Evolutionary conservation across 35 echinoderm and acorn worm genomes (phyloP), one percentile per base, ranked within the genome.

Genomic region (Ptychodera flava): DNA sequence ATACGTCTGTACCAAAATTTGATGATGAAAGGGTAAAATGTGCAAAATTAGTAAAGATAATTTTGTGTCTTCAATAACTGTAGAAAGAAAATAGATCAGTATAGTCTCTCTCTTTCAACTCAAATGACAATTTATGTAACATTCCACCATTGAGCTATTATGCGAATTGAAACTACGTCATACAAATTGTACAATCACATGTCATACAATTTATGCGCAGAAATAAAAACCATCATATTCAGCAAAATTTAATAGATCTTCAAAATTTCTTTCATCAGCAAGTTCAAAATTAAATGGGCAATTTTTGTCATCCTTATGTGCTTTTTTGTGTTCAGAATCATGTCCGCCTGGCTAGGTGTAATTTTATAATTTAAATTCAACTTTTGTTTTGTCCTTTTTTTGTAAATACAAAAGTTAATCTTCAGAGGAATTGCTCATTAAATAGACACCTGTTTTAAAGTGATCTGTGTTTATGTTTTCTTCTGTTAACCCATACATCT

Each of bases 391-490:
- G 6, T 64, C 45, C 6, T 64, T 64, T 64, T 64, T 64, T 12
- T 64, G 45, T 64, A 64, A 64, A 64, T 64, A 64, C 45, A 64
- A 64, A n/a, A 64, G 45, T 64, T 64, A 64, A 64, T 64, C 45
- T 64, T 12, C 6, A 12, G 45, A 22, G 22, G 45, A 64, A 64
- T 64, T 64, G 45, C 45, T 64, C 45, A 64, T 64, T 64, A 64
- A 64, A 64, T 64, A 64, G 45, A 64, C 45, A 64, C 45, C 6
- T 64, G 45, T 64, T 64, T 64, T 64, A 64, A 64, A 64, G n/a
- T n/a, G n/a, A n/a, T n/a, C n/a, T n/a, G n/a, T n/a, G n/a, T n/a
- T n/a, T n/a, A n/a, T n/a, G n/a, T n/a, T n/a, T n/a, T n/a, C n/a
- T n/a, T n/a, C n/a, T n/a, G n/a, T n/a, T n/a, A n/a, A n/a, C n/a